Evolutionary conservation across 2,797 vertebrate genomes (phyloP), one percentile per base, ranked within the genome.

Genomic region (Tangara arthus): DNA sequence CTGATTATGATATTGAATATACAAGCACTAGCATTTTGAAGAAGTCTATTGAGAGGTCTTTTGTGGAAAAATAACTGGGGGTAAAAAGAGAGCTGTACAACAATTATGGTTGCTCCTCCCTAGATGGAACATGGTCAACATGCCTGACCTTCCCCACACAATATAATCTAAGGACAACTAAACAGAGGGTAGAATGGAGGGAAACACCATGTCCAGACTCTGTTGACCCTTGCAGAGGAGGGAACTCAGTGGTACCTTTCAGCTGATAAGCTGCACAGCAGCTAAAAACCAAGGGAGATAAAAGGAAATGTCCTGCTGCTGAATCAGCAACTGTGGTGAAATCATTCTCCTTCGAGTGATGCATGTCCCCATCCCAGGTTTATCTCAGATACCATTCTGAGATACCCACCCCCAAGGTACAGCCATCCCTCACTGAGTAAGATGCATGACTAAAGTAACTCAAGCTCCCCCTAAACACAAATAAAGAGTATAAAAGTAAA

Each of bases 251-350:
- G 22, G 19, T 20, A 42, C 10, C 11, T 69, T 61, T 41, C 27
- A 55, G 16, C 6, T 69, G 47, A 61, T 28, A 61, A 68, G 5
- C 19, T 60, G 18, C 8, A 53, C 22, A 66, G 19, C 41, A 55
- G 32, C 22, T 69, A 37, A 34, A 35, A 68, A 35, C 15, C 19
- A 73, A 32, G 19, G 9, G 27, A 82, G 13, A 32, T 21, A 41
- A 82, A 68, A 17, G 44, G n/a, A 61, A 47, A 49, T 15, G 22
- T 24, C 13, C 35, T 75, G 41, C 19, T 75, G 42, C 30, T 82
- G 35, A 63, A 50, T 50, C 49, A 82, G 56, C 8, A 44, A 5
- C 23, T 0, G 0, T 37, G 16, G 7, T 44, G 20, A 44, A 69
- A 37, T 56, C 19, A 17, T 7, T 56, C 4, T 13, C 20, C 11